Conservation (phyloP, 2,797 vertebrate genomes). For the Molossus alvarezi region DNA sequence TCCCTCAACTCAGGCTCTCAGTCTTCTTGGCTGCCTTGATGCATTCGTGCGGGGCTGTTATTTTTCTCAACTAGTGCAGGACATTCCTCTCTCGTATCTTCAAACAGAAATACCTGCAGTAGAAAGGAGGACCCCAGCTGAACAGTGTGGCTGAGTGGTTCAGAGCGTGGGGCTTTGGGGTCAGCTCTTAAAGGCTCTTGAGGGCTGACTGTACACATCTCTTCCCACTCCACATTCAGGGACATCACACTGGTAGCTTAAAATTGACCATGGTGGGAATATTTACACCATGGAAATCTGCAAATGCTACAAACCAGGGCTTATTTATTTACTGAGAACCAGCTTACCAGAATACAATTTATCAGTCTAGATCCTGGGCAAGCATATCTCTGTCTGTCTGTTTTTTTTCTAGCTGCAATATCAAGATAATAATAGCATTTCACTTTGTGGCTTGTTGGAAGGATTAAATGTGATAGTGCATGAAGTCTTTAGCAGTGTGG, state of each 20-base stretch:
- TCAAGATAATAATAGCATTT: conserved; percentile 35
- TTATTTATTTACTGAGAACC: neutral
- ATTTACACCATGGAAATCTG: neutral
- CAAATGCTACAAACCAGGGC: neutral
- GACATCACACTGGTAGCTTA: neutral
- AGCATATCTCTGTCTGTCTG: conserved; percentile 6
- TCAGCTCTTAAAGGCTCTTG: neutral
- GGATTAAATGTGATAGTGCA: conserved; percentile 23
- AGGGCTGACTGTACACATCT: neutral
- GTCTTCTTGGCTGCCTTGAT: neutral
- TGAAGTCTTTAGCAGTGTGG: conserved; percentile 7
- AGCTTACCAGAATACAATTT: neutral
- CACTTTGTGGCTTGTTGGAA: conserved; percentile 47
- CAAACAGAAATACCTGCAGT: neutral
- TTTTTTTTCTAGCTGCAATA: neutral
- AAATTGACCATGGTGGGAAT: neutral
- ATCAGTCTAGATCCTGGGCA: neutral
- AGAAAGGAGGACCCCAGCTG: neutral
- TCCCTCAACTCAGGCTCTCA: neutral
- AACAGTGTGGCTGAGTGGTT: neutral
- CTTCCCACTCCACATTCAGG: neutral
- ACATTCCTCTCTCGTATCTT: neutral
- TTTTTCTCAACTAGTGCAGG: neutral
- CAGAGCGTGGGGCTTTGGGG: neutral
- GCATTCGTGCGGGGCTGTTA: neutral